Conservation (phyloP, 2,888 invertebrate genomes). For the Tolmerus cingulatus region DNA sequence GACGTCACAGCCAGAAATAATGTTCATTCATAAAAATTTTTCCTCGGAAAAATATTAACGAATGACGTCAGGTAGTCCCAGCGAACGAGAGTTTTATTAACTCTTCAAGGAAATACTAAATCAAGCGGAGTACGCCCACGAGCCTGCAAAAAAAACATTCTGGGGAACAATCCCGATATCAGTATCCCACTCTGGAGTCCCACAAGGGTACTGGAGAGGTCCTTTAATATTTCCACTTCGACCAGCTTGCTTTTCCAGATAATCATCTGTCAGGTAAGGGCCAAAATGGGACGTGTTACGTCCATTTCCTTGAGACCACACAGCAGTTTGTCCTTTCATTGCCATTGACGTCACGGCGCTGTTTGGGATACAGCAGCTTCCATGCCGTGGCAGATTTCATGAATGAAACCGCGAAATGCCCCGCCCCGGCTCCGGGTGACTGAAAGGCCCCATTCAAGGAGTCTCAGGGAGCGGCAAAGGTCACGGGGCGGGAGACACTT, state of each 20-base stretch:
- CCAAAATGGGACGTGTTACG: background rate
- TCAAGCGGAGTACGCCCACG: background rate
- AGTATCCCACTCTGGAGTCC: background rate
- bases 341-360: background rate
- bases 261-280: background rate
- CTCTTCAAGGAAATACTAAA: background rate
- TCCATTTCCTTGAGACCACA: background rate
- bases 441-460: background rate
- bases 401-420: background rate
- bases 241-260: background rate
- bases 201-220: background rate
- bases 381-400: background rate
- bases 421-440: background rate
- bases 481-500: background rate
- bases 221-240: background rate
- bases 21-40: background rate
- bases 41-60: background rate
- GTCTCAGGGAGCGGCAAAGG: background rate
- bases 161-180: background rate
- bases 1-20: background rate
- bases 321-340: background rate
- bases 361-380: background rate
- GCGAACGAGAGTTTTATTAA: background rate
- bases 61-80: background rate
- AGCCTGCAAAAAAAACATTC: background rate